A percentile compares a stretch with the other conserved stretches of the same genome.
phyloP scores from a whole-genome alignment of 2,113 vertebrate species.

The Oreocharis arfaki region DNA sequence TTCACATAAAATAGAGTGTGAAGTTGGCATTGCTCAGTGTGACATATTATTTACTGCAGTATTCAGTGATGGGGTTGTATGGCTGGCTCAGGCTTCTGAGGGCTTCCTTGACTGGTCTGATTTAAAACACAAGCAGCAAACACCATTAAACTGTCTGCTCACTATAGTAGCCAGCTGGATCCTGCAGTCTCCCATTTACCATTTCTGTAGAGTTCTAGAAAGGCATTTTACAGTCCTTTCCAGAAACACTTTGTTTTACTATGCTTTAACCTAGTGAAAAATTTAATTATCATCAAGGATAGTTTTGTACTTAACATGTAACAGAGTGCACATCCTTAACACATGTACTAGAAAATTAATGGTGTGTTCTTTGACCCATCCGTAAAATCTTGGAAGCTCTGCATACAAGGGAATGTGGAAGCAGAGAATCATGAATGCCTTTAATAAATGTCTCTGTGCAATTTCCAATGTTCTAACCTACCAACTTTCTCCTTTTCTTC shows the following conservation, averaged over 20 bases:
- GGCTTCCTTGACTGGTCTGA: background rate
- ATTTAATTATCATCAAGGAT: background rate
- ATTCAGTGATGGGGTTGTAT: background rate
- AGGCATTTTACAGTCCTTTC: background rate
- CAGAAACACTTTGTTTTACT: background rate
- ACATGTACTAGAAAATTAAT: background rate
- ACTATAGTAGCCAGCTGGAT: background rate
- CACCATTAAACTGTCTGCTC: background rate
- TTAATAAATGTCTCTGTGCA: background rate
- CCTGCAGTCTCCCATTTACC: background rate
- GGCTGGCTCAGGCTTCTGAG: background rate
- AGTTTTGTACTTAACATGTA: background rate
- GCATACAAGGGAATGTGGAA: background rate
- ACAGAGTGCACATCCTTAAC: background rate
- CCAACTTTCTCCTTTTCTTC: background rate
- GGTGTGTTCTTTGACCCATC: background rate
- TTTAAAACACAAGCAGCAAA: background rate
- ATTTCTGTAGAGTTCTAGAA: background rate
- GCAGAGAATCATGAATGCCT: background rate
- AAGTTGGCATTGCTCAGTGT: background rate
- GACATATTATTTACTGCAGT: background rate
- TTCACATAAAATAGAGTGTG: background rate
- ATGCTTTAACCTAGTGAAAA: background rate
- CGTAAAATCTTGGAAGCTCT: background rate
- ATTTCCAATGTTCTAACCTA: background rate